These are phyloP conservation scores for Zalophus californianus DNA, from an alignment of 2,797 vertebrate species.

Conservation along the genomic window DNA sequence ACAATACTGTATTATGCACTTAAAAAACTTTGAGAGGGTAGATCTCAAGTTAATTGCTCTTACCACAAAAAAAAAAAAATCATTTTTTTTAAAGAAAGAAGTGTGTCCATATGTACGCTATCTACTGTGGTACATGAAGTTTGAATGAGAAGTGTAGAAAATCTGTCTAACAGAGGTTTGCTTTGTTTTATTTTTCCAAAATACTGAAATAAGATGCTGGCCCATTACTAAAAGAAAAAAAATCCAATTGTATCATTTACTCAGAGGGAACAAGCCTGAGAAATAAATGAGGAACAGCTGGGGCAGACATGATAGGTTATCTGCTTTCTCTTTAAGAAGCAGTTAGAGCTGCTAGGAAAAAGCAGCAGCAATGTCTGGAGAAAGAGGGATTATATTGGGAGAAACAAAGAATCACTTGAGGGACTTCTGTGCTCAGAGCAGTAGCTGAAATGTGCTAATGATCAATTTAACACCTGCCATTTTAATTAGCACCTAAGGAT, in stretches of 20 bases:
- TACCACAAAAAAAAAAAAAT: not conserved
- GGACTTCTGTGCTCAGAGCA: slow-evolving; percentile 64
- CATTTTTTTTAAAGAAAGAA: not conserved
- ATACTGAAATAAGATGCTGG: slow-evolving; percentile 7
- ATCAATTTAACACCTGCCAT: slow-evolving; percentile 83
- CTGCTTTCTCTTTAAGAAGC: slow-evolving; percentile 61
- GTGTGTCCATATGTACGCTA: not conserved
- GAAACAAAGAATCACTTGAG: slow-evolving; percentile 68
- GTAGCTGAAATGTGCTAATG: slow-evolving; percentile 72
- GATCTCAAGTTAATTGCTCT: not conserved
- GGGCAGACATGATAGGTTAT: not conserved
- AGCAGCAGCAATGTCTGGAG: slow-evolving; percentile 12
- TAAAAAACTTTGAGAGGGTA: not conserved
- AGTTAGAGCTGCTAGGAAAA: slow-evolving; percentile 21
- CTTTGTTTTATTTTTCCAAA: not conserved
- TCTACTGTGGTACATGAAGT: not conserved
- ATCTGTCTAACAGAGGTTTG: not conserved
- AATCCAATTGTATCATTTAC: not conserved
- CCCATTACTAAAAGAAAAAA: not conserved
- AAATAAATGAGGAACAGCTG: slow-evolving; percentile 67
- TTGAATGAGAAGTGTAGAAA: not conserved
- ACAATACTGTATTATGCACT: not conserved
- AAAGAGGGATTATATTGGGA: slow-evolving; percentile 62
- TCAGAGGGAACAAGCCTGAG: not conserved
- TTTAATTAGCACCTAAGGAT: slow-evolving; percentile 81